These are phyloP conservation scores for Merops nubicus DNA, from an alignment of 2,113 vertebrate species.

Conservation along the genomic window DNA sequence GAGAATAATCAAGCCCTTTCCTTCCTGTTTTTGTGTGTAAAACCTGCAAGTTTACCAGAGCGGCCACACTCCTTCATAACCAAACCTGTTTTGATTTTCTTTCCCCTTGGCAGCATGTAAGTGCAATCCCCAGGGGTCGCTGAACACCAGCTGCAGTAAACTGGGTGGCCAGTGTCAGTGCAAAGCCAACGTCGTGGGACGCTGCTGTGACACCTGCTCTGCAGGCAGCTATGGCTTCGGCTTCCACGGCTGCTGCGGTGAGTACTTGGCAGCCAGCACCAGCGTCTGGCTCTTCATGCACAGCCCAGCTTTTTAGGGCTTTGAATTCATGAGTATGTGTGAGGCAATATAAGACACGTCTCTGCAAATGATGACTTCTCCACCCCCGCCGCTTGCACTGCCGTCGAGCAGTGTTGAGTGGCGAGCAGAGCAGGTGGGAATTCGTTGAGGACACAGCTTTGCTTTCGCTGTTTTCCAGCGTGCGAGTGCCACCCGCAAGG, in stretches of 20 bases:
- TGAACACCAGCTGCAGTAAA: conserved; percentile 75
- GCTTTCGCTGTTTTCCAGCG: conserved; percentile 64
- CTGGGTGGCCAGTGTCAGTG: conserved; percentile 85
- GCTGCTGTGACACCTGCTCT: conserved; percentile 84
- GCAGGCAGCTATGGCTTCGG: conserved; percentile 80
- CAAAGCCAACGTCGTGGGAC: conserved; percentile 80
- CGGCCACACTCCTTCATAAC: neutral
- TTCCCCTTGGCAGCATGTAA: conserved; percentile 77
- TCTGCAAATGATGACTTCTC: neutral
- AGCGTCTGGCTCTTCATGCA: neutral
- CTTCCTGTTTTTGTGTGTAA: neutral
- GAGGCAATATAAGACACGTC: neutral
- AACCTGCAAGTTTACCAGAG: neutral
- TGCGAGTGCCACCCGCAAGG: conserved; percentile 84
- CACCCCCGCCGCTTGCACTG: rapidly evolving
- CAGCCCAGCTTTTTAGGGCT: neutral
- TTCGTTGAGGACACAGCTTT: neutral
- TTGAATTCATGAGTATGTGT: neutral
- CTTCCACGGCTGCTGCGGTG: conserved; percentile 82
- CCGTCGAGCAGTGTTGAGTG: rapidly evolving
- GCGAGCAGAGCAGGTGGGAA: neutral
- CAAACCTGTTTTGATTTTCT: neutral
- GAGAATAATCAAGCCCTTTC: neutral
- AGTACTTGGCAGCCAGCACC: neutral
- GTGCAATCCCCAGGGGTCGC: conserved; percentile 78